These are phyloP conservation scores for Rutilus rutilus DNA, from an alignment of 2,113 vertebrate species.

Conservation along the genomic window DNA sequence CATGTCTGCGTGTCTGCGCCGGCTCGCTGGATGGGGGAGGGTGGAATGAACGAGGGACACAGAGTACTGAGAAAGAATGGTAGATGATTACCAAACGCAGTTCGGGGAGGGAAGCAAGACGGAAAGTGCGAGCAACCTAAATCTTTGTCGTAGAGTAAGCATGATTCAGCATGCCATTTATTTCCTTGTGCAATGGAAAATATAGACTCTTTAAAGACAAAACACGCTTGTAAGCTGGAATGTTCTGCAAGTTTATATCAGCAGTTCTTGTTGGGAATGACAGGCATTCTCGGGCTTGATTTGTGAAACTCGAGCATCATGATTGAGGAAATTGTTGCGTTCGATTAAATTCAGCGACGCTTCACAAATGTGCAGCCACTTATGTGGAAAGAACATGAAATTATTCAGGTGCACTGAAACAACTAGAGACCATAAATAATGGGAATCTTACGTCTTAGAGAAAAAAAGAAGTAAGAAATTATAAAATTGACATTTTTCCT, in stretches of 20 bases:
- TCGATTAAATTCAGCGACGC: neutral
- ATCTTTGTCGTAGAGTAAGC: neutral
- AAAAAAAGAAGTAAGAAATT: too few species aligned
- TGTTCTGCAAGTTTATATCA: neutral
- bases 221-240: constrained; percentile 2
- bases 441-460: neutral
- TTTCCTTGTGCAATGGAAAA: constrained; percentile 4
- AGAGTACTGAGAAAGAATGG: constrained; percentile 59
- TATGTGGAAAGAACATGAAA: neutral
- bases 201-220: neutral
- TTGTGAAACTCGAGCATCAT: neutral
- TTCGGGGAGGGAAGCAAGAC: constrained; percentile 22
- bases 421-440: neutral
- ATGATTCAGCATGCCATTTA: constrained; percentile 44
- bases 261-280: neutral
- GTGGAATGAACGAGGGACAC: constrained; percentile 34
- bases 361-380: neutral
- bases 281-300: neutral
- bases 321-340: neutral
- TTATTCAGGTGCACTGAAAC: neutral
- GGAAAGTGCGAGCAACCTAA: neutral
- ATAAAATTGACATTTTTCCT: neutral
- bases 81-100: constrained; percentile 30
- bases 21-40: constrained; percentile 40
- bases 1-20: constrained; percentile 54